Evolutionary conservation across 2,888 invertebrate genomes (phyloP).

Genomic region (Drosophila testacea): DNA sequence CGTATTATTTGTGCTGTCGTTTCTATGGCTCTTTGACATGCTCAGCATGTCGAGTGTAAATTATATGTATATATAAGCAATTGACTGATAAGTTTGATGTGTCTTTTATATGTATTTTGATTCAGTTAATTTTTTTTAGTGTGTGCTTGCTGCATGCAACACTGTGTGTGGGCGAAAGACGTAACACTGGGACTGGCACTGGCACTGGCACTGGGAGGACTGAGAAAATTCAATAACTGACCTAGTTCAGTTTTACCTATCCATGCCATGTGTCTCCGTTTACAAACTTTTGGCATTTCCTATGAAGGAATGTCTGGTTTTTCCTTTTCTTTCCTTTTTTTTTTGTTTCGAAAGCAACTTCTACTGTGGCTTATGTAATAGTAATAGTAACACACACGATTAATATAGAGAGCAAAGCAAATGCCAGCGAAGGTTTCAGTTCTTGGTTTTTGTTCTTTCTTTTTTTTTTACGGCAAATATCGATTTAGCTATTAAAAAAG

Average conservation of each 20-base stretch:
- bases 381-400: slow-evolving; percentile 58
- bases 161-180: slow-evolving; percentile 30
- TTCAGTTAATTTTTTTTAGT: slow-evolving; percentile 13
- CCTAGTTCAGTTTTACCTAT: slow-evolving; percentile 72
- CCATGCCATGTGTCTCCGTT: slow-evolving; percentile 33
- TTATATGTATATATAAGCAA: slow-evolving; percentile 7
- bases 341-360: not conserved
- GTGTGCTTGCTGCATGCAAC: slow-evolving; percentile 30
- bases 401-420: slow-evolving; percentile 55
- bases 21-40: slow-evolving; percentile 44
- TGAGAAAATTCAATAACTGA: slow-evolving; percentile 83
- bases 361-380: slow-evolving; percentile 65
- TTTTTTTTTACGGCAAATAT: slow-evolving; percentile 42
- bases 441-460: slow-evolving; percentile 4
- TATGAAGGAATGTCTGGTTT: slow-evolving; percentile 18
- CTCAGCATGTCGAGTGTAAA: slow-evolving; percentile 29
- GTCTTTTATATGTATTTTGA: not conserved
- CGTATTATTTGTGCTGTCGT: slow-evolving; percentile 8
- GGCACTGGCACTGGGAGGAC: slow-evolving; percentile 3
- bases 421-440: slow-evolving; percentile 30
- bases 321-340: not conserved
- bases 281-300: slow-evolving; percentile 51
- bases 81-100: slow-evolving; percentile 4
- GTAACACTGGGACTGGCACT: slow-evolving; percentile 9
- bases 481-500: slow-evolving; percentile 71